Percentiles rank a stretch among this genome's conserved stretches.
Conservation (phyloP, 2,888 invertebrate genomes). For the Poecilobothrus nobilitatus region DNA sequence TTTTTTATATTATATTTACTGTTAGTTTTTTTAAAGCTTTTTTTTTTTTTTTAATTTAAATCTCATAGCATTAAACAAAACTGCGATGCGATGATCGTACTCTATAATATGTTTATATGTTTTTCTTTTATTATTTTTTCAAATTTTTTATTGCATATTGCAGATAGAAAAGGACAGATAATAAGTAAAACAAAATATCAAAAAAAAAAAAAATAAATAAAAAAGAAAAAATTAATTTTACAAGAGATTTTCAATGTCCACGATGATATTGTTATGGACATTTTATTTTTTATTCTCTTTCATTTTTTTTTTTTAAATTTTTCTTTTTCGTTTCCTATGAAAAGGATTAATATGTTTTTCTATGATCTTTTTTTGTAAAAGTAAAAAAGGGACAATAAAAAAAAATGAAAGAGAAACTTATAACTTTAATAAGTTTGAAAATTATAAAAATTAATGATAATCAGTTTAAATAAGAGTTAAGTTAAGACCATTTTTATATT, state of each 20-base stretch:
- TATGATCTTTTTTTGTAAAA: background rate
- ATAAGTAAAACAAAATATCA: too few relatives aligned
- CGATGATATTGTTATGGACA: background rate
- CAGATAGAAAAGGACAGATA: too few relatives aligned
- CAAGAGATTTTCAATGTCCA: conserved; percentile 3
- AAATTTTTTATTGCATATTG: too few relatives aligned
- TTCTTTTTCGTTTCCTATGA: background rate
- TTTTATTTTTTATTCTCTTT: background rate
- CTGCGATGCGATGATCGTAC: too few relatives aligned
- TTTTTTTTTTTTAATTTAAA: too few relatives aligned
- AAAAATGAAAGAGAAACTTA: background rate
- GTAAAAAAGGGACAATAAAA: background rate
- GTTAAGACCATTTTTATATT: too few relatives aligned
- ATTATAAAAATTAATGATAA: background rate
- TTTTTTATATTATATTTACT: too few relatives aligned
- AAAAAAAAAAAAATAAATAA: background rate
- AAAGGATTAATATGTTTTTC: background rate
- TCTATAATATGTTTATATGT: too few relatives aligned
- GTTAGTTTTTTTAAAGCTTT: too few relatives aligned
- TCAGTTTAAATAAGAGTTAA: background rate
- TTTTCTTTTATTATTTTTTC: too few relatives aligned
- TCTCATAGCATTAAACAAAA: too few relatives aligned
- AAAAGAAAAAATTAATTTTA: background rate
- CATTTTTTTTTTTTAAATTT: background rate
- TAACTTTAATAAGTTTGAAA: background rate